phyloP scores from a whole-genome alignment of 2,113 vertebrate species.

The Zosterops pallidus region DNA sequence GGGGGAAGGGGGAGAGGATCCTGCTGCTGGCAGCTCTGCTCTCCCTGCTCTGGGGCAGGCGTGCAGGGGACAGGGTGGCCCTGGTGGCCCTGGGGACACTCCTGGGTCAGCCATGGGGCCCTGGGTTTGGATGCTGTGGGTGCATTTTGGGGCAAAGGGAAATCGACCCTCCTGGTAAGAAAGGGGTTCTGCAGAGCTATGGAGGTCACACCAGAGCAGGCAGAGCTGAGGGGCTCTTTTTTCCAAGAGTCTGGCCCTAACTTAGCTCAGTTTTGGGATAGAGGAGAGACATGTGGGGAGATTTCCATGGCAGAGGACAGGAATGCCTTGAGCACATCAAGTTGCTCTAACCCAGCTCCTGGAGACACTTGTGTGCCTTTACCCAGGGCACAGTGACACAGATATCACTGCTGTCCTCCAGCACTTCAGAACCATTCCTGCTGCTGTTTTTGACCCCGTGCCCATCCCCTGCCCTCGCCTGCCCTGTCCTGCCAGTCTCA shows the following conservation, averaged over 20 bases:
- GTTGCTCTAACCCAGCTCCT: not conserved
- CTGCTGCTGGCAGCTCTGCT: not conserved
- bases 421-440: not conserved
- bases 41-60: not conserved
- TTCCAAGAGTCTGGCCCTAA: not conserved
- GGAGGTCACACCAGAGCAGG: not conserved
- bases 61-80: accelerated
- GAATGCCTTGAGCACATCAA: not conserved
- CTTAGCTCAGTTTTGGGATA: not conserved
- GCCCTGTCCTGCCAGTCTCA: accelerated
- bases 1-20: not conserved
- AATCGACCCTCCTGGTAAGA: accelerated
- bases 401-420: not conserved
- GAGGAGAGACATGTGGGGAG: not conserved
- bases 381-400: not conserved
- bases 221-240: not conserved
- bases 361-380: not conserved
- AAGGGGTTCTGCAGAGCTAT: not conserved
- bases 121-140: accelerated
- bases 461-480: accelerated
- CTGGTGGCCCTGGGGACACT: not conserved
- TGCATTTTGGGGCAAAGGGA: not conserved
- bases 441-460: not conserved
- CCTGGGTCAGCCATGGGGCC: accelerated
- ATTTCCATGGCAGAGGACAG: not conserved